phyloP scores from a whole-genome alignment of 2,888 invertebrate species.

The Choreutis nemorana region DNA sequence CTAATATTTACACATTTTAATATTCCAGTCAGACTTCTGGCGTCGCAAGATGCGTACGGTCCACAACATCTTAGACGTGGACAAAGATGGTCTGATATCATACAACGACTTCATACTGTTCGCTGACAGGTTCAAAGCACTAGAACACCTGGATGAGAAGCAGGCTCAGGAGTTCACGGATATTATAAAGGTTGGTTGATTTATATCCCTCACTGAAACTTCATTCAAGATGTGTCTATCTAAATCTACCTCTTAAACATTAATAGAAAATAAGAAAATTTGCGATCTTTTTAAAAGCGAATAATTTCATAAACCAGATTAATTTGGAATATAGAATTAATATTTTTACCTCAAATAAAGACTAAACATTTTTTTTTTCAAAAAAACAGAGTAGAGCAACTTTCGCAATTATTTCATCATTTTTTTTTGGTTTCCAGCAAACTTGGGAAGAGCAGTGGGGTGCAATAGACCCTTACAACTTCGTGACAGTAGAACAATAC shows the following conservation, averaged over 20 bases:
- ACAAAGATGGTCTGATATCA: constrained; percentile 86
- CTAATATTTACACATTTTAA: constrained; percentile 2
- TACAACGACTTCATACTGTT: constrained; percentile 82
- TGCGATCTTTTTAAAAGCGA: no score
- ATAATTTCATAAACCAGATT: no score
- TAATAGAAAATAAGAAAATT: no score
- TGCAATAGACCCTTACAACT: constrained; percentile 80
- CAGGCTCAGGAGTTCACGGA: constrained; percentile 74
- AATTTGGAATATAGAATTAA: no score
- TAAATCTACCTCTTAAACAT: no score
- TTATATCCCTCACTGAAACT: no score
- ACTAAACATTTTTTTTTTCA: no score
- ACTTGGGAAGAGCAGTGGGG: constrained; percentile 89
- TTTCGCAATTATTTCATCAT: constrained; percentile 5
- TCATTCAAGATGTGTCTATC: no score
- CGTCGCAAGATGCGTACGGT: constrained; percentile 86
- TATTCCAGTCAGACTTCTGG: constrained; percentile 73
- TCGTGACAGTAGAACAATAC: constrained; percentile 83
- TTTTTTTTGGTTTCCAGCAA: constrained; percentile 47
- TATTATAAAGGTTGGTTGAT: constrained; percentile 69
- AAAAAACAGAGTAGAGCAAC: no score
- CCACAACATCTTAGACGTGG: constrained; percentile 82
- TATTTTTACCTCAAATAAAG: no score
- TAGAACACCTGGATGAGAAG: constrained; percentile 75
- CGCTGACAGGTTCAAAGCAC: constrained; percentile 75